Conservation (phyloP, 2,888 invertebrate genomes). For the Elysia crispata region DNA sequence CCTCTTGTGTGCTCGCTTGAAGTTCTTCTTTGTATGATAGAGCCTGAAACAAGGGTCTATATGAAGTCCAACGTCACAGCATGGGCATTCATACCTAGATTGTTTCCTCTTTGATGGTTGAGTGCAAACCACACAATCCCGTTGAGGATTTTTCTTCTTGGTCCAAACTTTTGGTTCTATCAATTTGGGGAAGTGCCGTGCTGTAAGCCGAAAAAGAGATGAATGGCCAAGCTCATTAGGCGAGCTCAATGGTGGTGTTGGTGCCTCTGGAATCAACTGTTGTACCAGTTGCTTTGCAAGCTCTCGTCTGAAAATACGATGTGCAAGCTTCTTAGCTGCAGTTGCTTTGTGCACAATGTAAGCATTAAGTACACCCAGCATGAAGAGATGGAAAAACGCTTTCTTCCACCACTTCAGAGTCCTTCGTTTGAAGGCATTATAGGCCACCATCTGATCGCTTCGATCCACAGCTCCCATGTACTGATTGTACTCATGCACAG, state of each 20-base stretch:
- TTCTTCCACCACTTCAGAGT: slow-evolving; percentile 46
- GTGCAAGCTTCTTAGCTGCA: not conserved
- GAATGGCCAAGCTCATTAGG: not conserved
- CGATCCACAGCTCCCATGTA: slow-evolving; percentile 35
- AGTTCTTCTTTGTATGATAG: not conserved
- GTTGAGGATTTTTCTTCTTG: not conserved
- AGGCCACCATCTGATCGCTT: slow-evolving; percentile 29
- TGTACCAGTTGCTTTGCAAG: slow-evolving; percentile 17
- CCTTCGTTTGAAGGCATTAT: slow-evolving; percentile 38
- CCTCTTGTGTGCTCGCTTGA: slow-evolving; percentile 12
- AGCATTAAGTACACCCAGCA: slow-evolving; percentile 28
- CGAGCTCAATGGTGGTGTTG: not conserved
- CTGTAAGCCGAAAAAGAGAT: slow-evolving; percentile 1
- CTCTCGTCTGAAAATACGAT: slow-evolving; percentile 14
- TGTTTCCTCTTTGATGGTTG: not conserved
- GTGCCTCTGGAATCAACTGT: not conserved
- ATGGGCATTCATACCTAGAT: not conserved
- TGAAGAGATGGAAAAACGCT: slow-evolving; percentile 33
- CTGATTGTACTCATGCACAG: slow-evolving; percentile 24
- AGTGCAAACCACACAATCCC: slow-evolving; percentile 6
- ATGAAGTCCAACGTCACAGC: not conserved
- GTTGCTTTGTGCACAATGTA: slow-evolving; percentile 16
- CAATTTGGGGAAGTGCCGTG: not conserved
- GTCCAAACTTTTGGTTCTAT: not conserved
- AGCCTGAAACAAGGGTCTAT: not conserved